Conservation (phyloP, 2,888 invertebrate species). For the Apodemia duryi region DNA sequence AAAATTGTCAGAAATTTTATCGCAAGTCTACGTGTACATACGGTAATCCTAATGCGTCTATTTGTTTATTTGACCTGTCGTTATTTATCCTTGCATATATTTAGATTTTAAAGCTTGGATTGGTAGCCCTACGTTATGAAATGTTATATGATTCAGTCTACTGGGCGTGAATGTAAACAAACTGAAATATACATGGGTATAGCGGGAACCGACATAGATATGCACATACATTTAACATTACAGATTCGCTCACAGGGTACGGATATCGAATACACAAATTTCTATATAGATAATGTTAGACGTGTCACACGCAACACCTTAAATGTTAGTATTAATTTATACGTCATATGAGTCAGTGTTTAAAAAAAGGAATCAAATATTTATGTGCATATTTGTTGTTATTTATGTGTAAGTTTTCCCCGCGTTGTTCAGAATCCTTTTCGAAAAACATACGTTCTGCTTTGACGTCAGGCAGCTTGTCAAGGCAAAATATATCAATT, state of each 20-base stretch:
- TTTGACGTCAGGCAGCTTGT: too few relatives aligned
- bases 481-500: too few relatives aligned
- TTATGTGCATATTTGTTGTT: too few relatives aligned
- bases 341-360: too few relatives aligned
- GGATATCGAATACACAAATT: neutral
- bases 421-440: too few relatives aligned
- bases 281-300: neutral
- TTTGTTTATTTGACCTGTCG: neutral
- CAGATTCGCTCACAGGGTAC: neutral
- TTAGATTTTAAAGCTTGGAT: neutral
- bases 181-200: slow-evolving; percentile 13
- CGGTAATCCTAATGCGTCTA: too few relatives aligned
- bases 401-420: too few relatives aligned
- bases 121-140: slow-evolving; percentile 3
- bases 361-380: too few relatives aligned
- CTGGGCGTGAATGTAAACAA: slow-evolving; percentile 7
- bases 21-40: too few relatives aligned
- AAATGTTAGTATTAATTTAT: too few relatives aligned
- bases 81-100: neutral
- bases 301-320: neutral
- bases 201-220: slow-evolving; percentile 1
- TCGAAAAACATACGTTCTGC: too few relatives aligned
- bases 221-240: slow-evolving; percentile 11
- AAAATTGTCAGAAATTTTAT: too few relatives aligned
- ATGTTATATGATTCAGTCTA: slow-evolving; percentile 1